Base-by-base conservation (phyloP, 2,797 vertebrate genomes). In the Chromis chromis region DNA sequence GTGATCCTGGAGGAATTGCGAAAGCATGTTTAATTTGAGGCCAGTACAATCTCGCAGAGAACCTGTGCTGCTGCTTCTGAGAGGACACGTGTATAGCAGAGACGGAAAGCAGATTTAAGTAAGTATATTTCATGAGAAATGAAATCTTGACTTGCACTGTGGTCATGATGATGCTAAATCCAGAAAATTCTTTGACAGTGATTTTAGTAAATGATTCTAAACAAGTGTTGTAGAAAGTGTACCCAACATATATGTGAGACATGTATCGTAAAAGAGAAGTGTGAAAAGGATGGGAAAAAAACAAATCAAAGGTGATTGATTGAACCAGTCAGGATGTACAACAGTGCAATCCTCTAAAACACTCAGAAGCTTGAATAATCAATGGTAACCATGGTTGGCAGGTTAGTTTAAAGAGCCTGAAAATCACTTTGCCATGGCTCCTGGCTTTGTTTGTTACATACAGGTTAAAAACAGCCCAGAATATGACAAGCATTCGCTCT, bases 401-500 rank as follows among this genome's bases (percentile, higher is more conserved):
- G 53, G 67, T 59, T 75, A 55, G 54, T 33, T 75, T 62, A 28
- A 72, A 74, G 6, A 39, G 54, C 40, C 24, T 49, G 44, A 72
- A 75, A 76, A 70, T 28, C n/a, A 13, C 40, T 70, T 82, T 64
- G 21, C 42, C 0, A 3, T 40, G 42, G 33, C 14, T 56, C 19
- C 19, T 3, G n/a, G 55, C 57, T 75, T 69, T 74, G 52, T 69
- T 77, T 74, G 54, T 70, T 59, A 25, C 44, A 52, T 1, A 4
- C 52, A 46, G 71, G 31, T 70, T 76, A 56, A 75, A 58, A 78
- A 77, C 50, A 62, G 58, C 55, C 40, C 39, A 52, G 22, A 75
- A 67, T 64, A 44, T 82, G 87, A 87, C 84, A 83, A 49, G 58
- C 66, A 17, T 58, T 76, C 58, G 48, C 53, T 60, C 14, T 59